Percentiles rank a stretch among this genome's conserved stretches.
Evolutionary conservation across 2,113 vertebrate genomes (phyloP).

Genomic region (Scortum barcoo): DNA sequence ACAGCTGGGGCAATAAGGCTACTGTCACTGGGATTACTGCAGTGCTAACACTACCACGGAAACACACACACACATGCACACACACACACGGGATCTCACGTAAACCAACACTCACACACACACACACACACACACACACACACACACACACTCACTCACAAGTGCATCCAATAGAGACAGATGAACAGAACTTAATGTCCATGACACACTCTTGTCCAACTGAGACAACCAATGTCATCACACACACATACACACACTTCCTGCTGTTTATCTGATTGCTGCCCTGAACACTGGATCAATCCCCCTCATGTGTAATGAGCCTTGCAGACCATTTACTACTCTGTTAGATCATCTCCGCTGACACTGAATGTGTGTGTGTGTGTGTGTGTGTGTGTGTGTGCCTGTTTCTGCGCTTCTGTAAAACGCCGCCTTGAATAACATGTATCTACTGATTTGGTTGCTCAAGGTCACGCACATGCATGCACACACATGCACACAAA

Average conservation of each 20-base stretch:
- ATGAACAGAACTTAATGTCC: neutral
- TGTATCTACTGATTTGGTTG: constrained; percentile 15
- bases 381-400: constrained; percentile 3
- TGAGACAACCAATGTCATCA: constrained; percentile 14
- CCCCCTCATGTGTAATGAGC: constrained; percentile 50
- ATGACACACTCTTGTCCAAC: constrained; percentile 16
- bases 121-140: too few species aligned
- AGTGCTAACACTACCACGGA: neutral
- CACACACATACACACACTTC: constrained; percentile 33
- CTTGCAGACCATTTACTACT: constrained; percentile 36
- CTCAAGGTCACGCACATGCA: constrained; percentile 50
- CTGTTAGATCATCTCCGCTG: constrained; percentile 27
- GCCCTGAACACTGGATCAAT: constrained; percentile 56
- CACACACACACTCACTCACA: neutral
- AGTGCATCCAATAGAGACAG: neutral
- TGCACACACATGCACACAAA: constrained; percentile 28
- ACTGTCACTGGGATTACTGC: constrained; percentile 47
- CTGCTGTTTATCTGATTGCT: constrained; percentile 55
- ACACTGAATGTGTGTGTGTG: constrained; percentile 21
- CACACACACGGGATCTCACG: neutral
- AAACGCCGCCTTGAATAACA: constrained; percentile 23
- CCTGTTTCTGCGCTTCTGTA: constrained; percentile 2
- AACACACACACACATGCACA: constrained; percentile 17
- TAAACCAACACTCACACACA: neutral
- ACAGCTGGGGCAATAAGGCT: constrained; percentile 60